Evolutionary conservation across 2,113 vertebrate species (phyloP), one percentile per base, ranked within the genome.

Genomic region (Perccottus glenii): DNA sequence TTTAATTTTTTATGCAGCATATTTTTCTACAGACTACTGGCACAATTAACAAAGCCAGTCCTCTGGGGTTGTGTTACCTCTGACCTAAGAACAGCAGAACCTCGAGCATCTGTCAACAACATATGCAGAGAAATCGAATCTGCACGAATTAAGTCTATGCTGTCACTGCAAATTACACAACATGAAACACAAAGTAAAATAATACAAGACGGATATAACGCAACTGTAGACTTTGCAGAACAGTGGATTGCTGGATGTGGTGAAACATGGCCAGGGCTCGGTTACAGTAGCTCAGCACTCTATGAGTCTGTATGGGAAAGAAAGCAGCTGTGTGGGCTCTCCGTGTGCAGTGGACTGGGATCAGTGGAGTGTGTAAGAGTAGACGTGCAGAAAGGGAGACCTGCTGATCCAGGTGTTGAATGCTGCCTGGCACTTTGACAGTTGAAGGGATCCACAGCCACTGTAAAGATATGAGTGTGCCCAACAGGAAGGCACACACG

Each of bases 351-450:
- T 58, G 77, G 76, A 53, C 82, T 57, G 51, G 84, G 81, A 78
- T 87, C 84, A 89, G 77, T 80, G 62, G 77, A 77, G 75, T 83
- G 77, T 85, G 80, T 85, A 87, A 86, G 72, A 69, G 84, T 87
- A 83, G 81, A 73, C 66, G 75, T 70, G 80, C 75, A 73, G 67
- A 77, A 81, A 64, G 73, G 63, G 72, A 75, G 77, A 87, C 81
- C 86, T 89, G 82, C 82, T 85, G 85, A 84, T 90, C 81, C 86
- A 90, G 88, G 89, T 90, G 87, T 69, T 86, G 86, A 88, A 77
- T 80, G 65, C 70, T 75, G 74, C 70, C 65, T 87, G 81, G 86
- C 81, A 77, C 63, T 16, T 45, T 75, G 67, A 87, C 86, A 88
- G 74, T 75, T 67, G 48, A 82, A 58, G 45, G 50, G 40, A 74